Evolutionary conservation across 2,113 vertebrate species (phyloP).

Genomic region (Perca schrenkii): DNA sequence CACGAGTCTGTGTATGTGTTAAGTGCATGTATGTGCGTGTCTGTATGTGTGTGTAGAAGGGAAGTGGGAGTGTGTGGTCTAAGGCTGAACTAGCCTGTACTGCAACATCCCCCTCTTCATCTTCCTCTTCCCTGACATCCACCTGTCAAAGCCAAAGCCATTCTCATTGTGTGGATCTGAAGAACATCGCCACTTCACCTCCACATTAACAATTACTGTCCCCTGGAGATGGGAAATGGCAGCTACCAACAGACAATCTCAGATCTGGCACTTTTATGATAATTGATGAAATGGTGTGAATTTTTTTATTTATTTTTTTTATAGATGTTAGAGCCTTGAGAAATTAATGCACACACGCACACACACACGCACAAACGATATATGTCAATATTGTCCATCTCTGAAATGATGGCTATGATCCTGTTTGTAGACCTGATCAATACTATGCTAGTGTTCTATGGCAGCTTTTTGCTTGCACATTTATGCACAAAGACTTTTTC

Average conservation of each 20-base stretch:
- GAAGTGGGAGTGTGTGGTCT: conserved; percentile 44
- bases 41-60: conserved; percentile 37
- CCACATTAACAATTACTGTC: conserved; percentile 67
- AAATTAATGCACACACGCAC: not conserved
- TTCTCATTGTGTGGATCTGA: conserved; percentile 85
- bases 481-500: conserved; percentile 1
- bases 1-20: conserved; percentile 59
- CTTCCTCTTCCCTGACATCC: conserved; percentile 45
- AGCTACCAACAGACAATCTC: conserved; percentile 42
- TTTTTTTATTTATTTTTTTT: not conserved
- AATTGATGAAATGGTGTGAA: conserved; percentile 52
- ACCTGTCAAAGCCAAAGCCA: conserved; percentile 80
- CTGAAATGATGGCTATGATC: conserved; percentile 29
- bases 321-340: not conserved
- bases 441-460: not conserved
- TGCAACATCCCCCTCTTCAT: conserved; percentile 52
- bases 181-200: conserved; percentile 48
- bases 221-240: conserved; percentile 43
- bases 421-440: conserved; percentile 5
- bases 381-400: conserved; percentile 12
- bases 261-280: conserved; percentile 51
- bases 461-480: not conserved
- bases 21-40: conserved; percentile 30
- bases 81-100: conserved; percentile 84
- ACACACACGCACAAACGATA: too few species aligned